Base-by-base conservation (phyloP, 2,113 vertebrate species). In the Fulmarus glacialis region DNA sequence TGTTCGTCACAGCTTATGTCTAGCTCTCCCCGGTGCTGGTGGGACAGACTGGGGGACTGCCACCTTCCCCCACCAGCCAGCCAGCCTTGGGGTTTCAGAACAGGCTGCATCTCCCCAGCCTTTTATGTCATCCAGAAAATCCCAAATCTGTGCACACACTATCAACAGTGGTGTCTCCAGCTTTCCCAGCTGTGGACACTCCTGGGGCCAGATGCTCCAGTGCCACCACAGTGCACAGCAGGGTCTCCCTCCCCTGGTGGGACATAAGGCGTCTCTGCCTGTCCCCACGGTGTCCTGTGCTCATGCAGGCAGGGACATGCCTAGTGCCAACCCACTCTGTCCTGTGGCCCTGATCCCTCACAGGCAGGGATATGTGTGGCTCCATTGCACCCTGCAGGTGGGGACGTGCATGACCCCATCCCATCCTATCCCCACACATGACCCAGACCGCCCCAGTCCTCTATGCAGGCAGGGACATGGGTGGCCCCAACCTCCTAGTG, bases 111-210 rank as follows among this genome's bases (percentile, higher is more conserved):
- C 32, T 83, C 43, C 29, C 19, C n/a, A 56, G 16, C 73, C 29
- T 23, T 17, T 7, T 13, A 38, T 38, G 11, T 9, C 29, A 52
- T 10, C 63, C 48, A 12, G 45, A 79, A 50, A 19, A 40, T 30
- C 70, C 45, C 5, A 8, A n/a, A 23, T 3, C 6, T 9, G 13
- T 3, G 38, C 21, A 10, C n/a, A 11, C 0, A 2, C 56, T 29
- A 17, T 1, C 11, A 56, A n/a, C 7, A 12, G 27, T 0, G 0
- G 9, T 4, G 6, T 40, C 48, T 50, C n/a, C 83, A 86, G 17
- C 40, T 52, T 40, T 60, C 63, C 47, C 48, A 21, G 38, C 34
- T 19, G 40, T 32, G 30, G 12, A 72, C 19, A 24, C 26, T 7
- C 47, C 12, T 11, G 42, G 9, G 34, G 26, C 15, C 8, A 15